Percentiles rank a stretch among this genome's conserved stretches.
phyloP scores from a whole-genome alignment of 2,113 vertebrate genomes.

The Anolis sagrei region DNA sequence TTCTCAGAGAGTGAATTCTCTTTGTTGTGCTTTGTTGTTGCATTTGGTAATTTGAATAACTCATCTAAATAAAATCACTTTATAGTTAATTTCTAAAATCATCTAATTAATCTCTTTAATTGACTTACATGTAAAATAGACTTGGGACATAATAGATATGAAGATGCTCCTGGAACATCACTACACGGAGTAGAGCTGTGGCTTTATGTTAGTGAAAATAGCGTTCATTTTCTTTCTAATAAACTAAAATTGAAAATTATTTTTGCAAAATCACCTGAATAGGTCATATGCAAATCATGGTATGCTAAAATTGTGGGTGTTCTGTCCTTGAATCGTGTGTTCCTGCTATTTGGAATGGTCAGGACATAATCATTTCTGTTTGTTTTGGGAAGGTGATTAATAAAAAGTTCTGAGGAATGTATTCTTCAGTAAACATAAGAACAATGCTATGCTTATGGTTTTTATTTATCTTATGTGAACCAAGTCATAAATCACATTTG shows the following conservation, averaged over 20 bases:
- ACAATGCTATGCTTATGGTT: neutral
- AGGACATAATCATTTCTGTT: conserved; percentile 21
- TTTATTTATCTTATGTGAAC: neutral
- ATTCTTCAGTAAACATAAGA: neutral
- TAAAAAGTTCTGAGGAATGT: neutral
- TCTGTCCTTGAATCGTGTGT: conserved; percentile 28
- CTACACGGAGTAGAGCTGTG: neutral
- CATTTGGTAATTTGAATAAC: conserved; percentile 31
- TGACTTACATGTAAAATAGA: neutral
- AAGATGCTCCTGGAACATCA: neutral
- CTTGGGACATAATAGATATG: neutral
- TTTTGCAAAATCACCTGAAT: neutral
- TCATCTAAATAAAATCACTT: neutral
- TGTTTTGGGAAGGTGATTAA: conserved; percentile 14
- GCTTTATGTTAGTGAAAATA: neutral
- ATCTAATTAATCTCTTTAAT: neutral
- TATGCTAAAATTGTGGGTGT: neutral
- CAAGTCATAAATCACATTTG: neutral
- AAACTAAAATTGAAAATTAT: neutral
- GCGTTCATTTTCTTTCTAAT: accelerated
- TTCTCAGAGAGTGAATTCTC: conserved; percentile 13
- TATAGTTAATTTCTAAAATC: too few relatives aligned
- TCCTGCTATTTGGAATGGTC: neutral
- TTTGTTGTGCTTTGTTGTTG: conserved; percentile 3
- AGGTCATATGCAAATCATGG: neutral